phyloP scores from a whole-genome alignment of 1,140 invertebrate genomes.

The Hermatobates lingyangjiaoensis region DNA sequence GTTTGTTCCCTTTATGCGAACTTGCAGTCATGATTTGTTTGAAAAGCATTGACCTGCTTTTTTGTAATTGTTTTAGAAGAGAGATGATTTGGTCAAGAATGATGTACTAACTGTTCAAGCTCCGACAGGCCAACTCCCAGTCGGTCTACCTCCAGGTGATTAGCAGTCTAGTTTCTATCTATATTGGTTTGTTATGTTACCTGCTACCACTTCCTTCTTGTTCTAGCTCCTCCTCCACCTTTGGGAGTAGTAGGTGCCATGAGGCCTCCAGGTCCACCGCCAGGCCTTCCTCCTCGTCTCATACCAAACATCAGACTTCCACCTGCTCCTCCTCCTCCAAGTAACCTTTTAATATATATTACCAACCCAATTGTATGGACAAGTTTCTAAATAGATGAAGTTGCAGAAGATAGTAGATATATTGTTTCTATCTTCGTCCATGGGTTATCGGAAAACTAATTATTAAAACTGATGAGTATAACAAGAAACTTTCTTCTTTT shows the following conservation, averaged over 20 bases:
- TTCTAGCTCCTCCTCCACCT: slow-evolving; percentile 14
- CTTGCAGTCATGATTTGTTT: too few relatives aligned
- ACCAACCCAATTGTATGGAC: too few relatives aligned
- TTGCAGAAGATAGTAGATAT: too few relatives aligned
- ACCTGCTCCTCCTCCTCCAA: slow-evolving; percentile 50
- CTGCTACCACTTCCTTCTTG: slow-evolving; percentile 16
- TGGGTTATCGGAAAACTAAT: too few relatives aligned
- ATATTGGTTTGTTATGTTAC: slow-evolving; percentile 13
- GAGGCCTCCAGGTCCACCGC: slow-evolving; percentile 28
- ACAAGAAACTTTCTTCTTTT: too few relatives aligned
- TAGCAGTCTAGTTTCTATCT: background rate
- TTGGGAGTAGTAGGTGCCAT: slow-evolving; percentile 10
- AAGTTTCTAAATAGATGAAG: too few relatives aligned
- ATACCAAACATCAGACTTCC: slow-evolving; percentile 26
- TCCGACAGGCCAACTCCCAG: slow-evolving; percentile 17
- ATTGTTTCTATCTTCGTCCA: too few relatives aligned
- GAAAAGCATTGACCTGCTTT: background rate
- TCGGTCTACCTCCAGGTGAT: slow-evolving; percentile 19
- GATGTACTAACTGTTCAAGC: slow-evolving; percentile 12
- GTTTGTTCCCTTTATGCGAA: too few relatives aligned
- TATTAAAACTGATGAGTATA: too few relatives aligned
- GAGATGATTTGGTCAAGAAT: slow-evolving; percentile 27
- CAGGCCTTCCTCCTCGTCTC: slow-evolving; percentile 28
- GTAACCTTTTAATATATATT: too few relatives aligned
- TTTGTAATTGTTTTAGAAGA: slow-evolving; percentile 30